Base-by-base conservation (phyloP, 1,140 invertebrate genomes). In the Drosophila santomea region DNA sequence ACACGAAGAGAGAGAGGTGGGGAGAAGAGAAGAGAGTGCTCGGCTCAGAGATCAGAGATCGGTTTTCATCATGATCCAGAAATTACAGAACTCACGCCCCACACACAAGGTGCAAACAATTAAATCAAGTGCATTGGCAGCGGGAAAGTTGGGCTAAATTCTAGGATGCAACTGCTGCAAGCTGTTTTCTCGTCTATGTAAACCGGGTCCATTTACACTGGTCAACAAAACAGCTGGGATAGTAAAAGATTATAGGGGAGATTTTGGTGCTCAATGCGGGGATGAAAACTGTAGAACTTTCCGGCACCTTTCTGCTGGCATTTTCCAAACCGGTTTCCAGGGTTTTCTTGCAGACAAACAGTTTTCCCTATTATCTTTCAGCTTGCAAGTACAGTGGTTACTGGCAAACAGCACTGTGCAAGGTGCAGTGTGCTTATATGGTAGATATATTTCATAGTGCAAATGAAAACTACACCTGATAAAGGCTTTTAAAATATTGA, bases 161-260 rank as follows among this genome's bases (percentile, higher is more conserved):
- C 41, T 28, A 25, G 62, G 68, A 67, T 76, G 62, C 82, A 82
- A 86, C 74, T 88, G 57, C 56, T 86, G 83, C 82, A 86, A 86
- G 82, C 83, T 86, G 82, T 72, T 81, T 86, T 86, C 45, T 62
- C 55, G 50, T 64, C 50, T 48, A 58, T 23, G 39, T 36, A 64
- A 59, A 60, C 67, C 66, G 58, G 45, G 54, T n/a, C n/a, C 52
- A 59, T 32, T 25, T 44, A 77, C 81, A 85, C 81, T 80, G 44
- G 36, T 35, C 63, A 54, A 38, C 72, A 52, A 48, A 60, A 43
- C 75, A 83, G 57, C 80, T 54, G 75, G 20, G 20, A 12, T 39
- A 60, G 12, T 41, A 6, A 6, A 11, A 6, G 20, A 45, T 25
- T 45, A 61, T 10, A 36, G 8, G 10, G 32, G 15, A 28, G 28